A percentile compares a stretch with the other conserved stretches of the same genome.
Conservation (phyloP, 1,140 invertebrate genomes). For the Procambarus clarkii region DNA sequence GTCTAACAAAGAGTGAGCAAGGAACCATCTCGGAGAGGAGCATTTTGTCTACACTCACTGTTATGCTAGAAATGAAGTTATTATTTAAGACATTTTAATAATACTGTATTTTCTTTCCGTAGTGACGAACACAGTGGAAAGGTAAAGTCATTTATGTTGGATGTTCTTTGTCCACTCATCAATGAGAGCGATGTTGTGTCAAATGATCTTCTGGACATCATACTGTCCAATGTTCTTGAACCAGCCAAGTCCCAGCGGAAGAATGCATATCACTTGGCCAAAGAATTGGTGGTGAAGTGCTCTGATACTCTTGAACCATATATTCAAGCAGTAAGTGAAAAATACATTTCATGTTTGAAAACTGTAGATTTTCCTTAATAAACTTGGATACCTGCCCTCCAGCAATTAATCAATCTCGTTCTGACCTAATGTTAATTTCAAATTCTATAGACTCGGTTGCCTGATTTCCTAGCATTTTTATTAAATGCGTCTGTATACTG, state of each 20-base stretch:
- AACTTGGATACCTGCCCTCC: too few relatives aligned
- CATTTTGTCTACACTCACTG: not conserved
- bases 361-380: too few relatives aligned
- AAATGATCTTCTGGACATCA: conserved; percentile 94
- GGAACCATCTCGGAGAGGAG: too few relatives aligned
- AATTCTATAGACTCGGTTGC: too few relatives aligned
- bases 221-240: conserved; percentile 95
- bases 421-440: too few relatives aligned
- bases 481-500: too few relatives aligned
- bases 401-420: too few relatives aligned
- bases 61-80: not conserved
- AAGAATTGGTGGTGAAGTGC: conserved; percentile 93
- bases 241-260: conserved; percentile 94
- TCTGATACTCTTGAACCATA: conserved; percentile 94
- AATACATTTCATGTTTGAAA: not conserved
- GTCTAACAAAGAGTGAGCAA: too few relatives aligned
- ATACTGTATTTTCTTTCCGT: conserved; percentile 73
- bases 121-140: conserved; percentile 97
- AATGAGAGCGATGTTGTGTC: conserved; percentile 96
- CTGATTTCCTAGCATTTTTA: too few relatives aligned
- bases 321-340: conserved; percentile 88
- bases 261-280: conserved; percentile 92
- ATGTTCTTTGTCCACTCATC: conserved; percentile 94
- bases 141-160: conserved; percentile 97
- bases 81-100: not conserved